Evolutionary conservation across 2,888 invertebrate genomes (phyloP).

Genomic region (Stenotaenia linearis): DNA sequence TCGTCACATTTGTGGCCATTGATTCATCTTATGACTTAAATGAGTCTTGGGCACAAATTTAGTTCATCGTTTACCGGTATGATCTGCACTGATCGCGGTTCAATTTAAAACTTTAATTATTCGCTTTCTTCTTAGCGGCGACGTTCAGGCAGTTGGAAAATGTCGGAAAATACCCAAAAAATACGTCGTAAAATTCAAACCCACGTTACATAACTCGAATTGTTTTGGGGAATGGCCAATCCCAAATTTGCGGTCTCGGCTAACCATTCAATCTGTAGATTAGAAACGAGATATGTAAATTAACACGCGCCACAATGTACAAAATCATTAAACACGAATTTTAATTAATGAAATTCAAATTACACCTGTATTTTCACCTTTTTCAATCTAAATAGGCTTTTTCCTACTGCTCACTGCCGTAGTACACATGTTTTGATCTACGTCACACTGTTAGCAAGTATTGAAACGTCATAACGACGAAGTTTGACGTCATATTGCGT

Average conservation of each 20-base stretch:
- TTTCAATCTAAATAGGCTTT: neutral
- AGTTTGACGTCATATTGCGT: neutral
- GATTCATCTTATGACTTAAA: slow-evolving; percentile 38
- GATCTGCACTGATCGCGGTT: neutral
- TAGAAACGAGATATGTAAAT: neutral
- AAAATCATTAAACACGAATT: neutral
- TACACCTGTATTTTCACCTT: neutral
- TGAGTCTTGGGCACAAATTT: neutral
- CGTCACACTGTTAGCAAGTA: neutral
- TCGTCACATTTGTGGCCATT: slow-evolving; percentile 32
- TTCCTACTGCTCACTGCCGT: neutral
- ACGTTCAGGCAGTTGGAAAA: too few relatives aligned
- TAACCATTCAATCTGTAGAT: neutral
- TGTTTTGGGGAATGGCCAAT: too few relatives aligned
- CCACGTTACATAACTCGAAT: neutral
- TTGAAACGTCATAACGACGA: neutral
- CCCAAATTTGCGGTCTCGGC: neutral
- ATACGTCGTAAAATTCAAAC: too few relatives aligned
- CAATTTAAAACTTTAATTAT: neutral
- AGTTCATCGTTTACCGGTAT: neutral
- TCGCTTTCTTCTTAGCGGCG: too few relatives aligned
- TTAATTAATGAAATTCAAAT: neutral
- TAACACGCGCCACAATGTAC: neutral
- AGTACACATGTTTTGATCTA: neutral
- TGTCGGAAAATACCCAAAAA: too few relatives aligned